A percentile compares a stretch with the other conserved stretches of the same genome.
Evolutionary conservation across 2,888 invertebrate species (phyloP).

Genomic region (Latheticus oryzae): DNA sequence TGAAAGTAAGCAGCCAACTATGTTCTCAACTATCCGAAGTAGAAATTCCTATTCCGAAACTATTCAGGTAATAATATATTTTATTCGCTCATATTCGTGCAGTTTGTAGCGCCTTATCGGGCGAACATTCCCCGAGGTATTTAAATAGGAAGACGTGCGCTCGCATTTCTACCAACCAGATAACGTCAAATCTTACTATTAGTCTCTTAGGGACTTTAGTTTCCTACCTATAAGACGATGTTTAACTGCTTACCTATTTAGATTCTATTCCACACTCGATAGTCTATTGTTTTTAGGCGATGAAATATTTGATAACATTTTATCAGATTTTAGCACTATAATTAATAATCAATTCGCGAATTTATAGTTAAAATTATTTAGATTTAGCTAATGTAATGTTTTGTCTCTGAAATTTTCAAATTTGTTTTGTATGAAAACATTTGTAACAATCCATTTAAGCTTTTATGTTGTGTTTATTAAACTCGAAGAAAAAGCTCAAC

Average conservation of each 20-base stretch:
- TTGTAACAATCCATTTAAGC: too few species aligned
- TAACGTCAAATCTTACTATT: slow-evolving; percentile 63
- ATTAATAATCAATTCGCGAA: too few species aligned
- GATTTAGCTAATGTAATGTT: too few species aligned
- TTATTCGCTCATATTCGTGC: slow-evolving; percentile 62
- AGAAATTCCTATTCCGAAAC: slow-evolving; percentile 60
- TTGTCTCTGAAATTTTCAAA: too few species aligned
- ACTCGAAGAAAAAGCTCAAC: too few species aligned
- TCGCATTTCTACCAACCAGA: slow-evolving; percentile 61
- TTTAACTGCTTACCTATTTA: slow-evolving; percentile 37
- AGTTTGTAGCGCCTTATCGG: slow-evolving; percentile 61
- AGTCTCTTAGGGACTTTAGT: slow-evolving; percentile 55
- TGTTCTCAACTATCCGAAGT: slow-evolving; percentile 55
- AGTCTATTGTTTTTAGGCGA: slow-evolving; percentile 37
- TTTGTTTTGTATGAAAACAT: too few species aligned
- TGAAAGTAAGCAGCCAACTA: slow-evolving; percentile 43
- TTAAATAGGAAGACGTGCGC: slow-evolving; percentile 63
- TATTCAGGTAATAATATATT: slow-evolving; percentile 63
- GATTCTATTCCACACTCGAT: too few species aligned
- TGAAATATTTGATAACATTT: too few species aligned
- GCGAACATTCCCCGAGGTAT: slow-evolving; percentile 61
- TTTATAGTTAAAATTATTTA: too few species aligned
- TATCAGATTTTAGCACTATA: too few species aligned
- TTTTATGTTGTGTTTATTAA: too few species aligned
- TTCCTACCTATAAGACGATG: slow-evolving; percentile 42